These are phyloP conservation scores for Pseudococcus longispinus DNA, from an alignment of 2,888 invertebrate genomes.

Conservation along the genomic window DNA sequence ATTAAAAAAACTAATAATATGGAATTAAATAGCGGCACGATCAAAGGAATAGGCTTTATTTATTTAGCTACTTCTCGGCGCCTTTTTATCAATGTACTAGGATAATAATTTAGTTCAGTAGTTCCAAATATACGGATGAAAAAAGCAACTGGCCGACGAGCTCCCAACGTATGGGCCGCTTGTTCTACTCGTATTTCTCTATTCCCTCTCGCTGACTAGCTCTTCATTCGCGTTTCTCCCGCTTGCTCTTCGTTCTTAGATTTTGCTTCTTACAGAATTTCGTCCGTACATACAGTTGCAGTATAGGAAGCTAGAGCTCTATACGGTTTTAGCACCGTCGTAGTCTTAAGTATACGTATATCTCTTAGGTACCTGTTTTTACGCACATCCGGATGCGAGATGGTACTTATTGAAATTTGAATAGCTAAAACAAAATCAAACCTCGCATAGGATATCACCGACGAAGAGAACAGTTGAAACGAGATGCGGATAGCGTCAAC, in stretches of 20 bases:
- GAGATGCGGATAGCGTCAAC: too few species aligned
- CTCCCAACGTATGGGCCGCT: not conserved
- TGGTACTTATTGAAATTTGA: too few species aligned
- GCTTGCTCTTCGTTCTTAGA: not conserved
- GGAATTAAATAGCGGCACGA: constrained; percentile 55
- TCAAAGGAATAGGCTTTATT: constrained; percentile 54
- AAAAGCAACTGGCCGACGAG: not conserved
- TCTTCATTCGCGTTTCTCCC: not conserved
- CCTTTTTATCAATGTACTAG: constrained; percentile 54
- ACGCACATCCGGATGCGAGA: too few species aligned
- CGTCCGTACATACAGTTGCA: too few species aligned
- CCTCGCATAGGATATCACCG: too few species aligned
- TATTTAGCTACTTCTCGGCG: constrained; percentile 56
- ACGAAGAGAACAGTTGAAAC: too few species aligned
- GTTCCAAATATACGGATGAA: constrained; percentile 38
- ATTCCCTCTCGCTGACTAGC: not conserved
- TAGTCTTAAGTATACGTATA: too few species aligned
- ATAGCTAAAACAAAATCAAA: not conserved
- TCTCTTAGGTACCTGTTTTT: too few species aligned
- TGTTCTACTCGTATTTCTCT: not conserved
- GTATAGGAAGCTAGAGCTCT: too few species aligned
- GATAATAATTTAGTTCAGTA: constrained; percentile 55
- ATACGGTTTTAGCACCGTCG: too few species aligned
- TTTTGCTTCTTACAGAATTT: too few species aligned
- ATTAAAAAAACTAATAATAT: constrained; percentile 54